phyloP scores from a whole-genome alignment of 2,888 invertebrate species.

The Morpho achilles region DNA sequence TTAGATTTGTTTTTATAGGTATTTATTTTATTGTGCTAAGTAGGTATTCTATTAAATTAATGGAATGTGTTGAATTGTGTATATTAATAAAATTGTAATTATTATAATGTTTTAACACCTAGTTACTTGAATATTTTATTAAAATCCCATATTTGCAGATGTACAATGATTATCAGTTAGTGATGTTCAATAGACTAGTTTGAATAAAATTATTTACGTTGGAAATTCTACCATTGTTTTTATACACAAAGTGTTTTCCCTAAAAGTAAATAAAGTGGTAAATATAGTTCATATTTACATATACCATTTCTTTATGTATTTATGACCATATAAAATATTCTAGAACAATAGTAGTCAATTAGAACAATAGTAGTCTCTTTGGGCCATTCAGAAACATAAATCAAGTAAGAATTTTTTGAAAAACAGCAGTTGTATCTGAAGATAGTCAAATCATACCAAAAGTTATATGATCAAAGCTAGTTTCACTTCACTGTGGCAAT shows the following conservation, averaged over 20 bases:
- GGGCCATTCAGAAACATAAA: too few species aligned
- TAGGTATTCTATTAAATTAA: constrained; percentile 68
- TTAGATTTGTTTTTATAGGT: constrained; percentile 62
- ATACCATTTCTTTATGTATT: too few species aligned
- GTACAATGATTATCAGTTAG: constrained; percentile 78
- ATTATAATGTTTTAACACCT: constrained; percentile 45
- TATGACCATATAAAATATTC: too few species aligned
- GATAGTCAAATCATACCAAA: too few species aligned
- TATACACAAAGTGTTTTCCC: neutral
- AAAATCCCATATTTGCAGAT: constrained; percentile 75
- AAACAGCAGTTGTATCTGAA: too few species aligned
- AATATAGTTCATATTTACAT: too few species aligned
- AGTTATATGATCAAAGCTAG: too few species aligned
- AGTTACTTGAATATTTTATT: constrained; percentile 38
- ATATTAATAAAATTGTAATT: constrained; percentile 61
- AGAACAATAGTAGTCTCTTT: too few species aligned
- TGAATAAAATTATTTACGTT: constrained; percentile 80
- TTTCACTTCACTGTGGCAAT: too few species aligned
- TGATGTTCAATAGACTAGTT: constrained; percentile 79
- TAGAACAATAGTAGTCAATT: too few species aligned
- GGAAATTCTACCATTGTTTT: constrained; percentile 68
- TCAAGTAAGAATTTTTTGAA: too few species aligned
- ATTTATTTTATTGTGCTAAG: constrained; percentile 69
- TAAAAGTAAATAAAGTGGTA: too few species aligned
- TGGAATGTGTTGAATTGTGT: constrained; percentile 64